Percentiles rank a stretch among this genome's conserved stretches.
Evolutionary conservation across 2,113 vertebrate species (phyloP).

Genomic region (Thalassoma bifasciatum): DNA sequence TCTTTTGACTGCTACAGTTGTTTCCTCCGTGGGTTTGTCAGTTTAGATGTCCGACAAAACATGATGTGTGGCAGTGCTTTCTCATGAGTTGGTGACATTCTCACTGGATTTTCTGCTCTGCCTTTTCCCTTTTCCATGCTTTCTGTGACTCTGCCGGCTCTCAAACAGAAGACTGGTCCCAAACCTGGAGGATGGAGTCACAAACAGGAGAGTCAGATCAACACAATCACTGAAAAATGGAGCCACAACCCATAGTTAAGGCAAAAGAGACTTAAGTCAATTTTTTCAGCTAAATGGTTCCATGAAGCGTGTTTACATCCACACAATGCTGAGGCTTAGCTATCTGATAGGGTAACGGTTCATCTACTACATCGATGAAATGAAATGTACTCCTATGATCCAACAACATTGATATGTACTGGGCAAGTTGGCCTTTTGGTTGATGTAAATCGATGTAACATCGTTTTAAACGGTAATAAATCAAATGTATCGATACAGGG

Average conservation of each 20-base stretch:
- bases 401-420: too few relatives aligned
- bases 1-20: conserved; percentile 36
- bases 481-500: too few relatives aligned
- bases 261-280: background rate
- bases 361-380: too few relatives aligned
- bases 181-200: conserved; percentile 73
- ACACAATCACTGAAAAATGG: background rate
- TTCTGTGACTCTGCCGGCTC: conserved; percentile 35
- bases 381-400: too few relatives aligned
- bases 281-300: background rate
- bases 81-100: conserved; percentile 57
- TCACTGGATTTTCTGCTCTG: conserved; percentile 44
- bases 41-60: conserved; percentile 47
- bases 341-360: background rate
- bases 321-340: background rate
- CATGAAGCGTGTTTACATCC: background rate
- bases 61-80: conserved; percentile 74
- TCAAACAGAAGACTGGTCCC: conserved; percentile 97
- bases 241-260: background rate
- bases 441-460: too few relatives aligned
- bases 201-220: background rate
- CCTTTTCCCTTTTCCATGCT: conserved; percentile 35
- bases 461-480: too few relatives aligned
- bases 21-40: conserved; percentile 48
- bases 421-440: too few relatives aligned